Base-by-base conservation (phyloP, 2,888 invertebrate species). In the Euplexia lucipara region DNA sequence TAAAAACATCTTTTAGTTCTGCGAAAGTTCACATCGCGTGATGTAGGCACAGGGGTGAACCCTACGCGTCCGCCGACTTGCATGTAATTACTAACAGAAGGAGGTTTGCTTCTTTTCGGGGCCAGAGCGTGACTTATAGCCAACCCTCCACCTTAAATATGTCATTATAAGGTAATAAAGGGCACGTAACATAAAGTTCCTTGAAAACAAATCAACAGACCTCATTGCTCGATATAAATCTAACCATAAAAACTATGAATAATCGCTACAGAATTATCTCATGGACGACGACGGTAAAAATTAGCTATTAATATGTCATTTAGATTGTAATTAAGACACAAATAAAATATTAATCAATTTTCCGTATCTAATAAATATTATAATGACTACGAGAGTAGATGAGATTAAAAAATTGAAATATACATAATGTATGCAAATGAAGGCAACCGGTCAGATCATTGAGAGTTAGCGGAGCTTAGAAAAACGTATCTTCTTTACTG, bases 61-160 rank as follows among this genome's bases (percentile, higher is more conserved):
- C 88, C 88, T 86, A 82, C 68, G 79, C 83, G 75, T 78, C 82
- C 83, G 80, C 85, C 89, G 87, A 83, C 90, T 92, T 91, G 90
- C 91, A 89, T 91, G 92, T 94, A 94, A 94, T 94, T 94, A 90
- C 88, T 74, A 84, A 86, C 85, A 73, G 86, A 88, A 91, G 89
- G 88, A 92, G 93, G 89, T 92, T 92, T 79, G 85, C 85, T 91
- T 85, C 90, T 91, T 94, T 93, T 90, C 82, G 89, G 90, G 89
- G 88, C 81, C 84, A 84, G 70, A 79, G 88, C 91, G 91, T 92
- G 92, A 91, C 90, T 92, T 88, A 87, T 81, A 77, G 78, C 80
- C 82, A 77, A 86, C 87, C 90, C 91, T 88, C 83, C 68, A 80
- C 80, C 82, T 83, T 85, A 86, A 86, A 81, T 88, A 85, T 83